Conservation (phyloP, 2,888 invertebrate genomes). For the Clusia tigrina region DNA sequence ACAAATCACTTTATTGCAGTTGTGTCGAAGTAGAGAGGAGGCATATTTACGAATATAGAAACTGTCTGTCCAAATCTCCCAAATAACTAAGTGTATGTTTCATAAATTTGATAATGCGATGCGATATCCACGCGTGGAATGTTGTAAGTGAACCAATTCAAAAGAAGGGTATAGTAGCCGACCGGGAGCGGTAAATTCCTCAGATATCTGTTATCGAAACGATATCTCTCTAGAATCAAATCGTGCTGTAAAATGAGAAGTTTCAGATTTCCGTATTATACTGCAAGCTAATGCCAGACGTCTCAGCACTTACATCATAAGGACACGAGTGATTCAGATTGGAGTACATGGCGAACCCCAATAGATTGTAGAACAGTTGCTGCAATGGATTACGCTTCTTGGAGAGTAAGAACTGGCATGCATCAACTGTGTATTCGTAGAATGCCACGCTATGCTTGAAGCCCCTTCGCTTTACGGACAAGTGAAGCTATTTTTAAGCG, state of each 20-base stretch:
- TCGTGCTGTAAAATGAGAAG: not conserved
- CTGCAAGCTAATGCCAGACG: not conserved
- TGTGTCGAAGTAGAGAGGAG: no score
- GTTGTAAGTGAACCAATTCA: not conserved
- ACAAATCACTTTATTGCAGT: no score
- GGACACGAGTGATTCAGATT: slow-evolving; percentile 40
- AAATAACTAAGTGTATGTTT: no score
- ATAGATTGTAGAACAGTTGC: slow-evolving; percentile 19
- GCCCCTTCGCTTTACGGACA: no score
- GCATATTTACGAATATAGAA: no score
- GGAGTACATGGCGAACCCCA: slow-evolving; percentile 12
- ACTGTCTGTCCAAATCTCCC: no score
- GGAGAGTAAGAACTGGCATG: not conserved
- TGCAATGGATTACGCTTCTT: slow-evolving; percentile 16
- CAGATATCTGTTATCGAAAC: not conserved
- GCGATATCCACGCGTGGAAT: not conserved
- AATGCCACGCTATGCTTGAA: no score
- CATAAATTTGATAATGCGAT: no score
- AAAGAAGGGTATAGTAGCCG: not conserved
- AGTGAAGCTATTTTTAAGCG: no score
- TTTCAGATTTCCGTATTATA: not conserved
- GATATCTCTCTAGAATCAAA: not conserved
- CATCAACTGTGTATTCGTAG: no score
- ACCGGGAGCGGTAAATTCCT: not conserved
- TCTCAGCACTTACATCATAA: slow-evolving; percentile 32